A percentile compares a stretch with the other conserved stretches of the same genome.
Conservation (phyloP, 2,888 invertebrate species). For the Drosophila mimica region DNA sequence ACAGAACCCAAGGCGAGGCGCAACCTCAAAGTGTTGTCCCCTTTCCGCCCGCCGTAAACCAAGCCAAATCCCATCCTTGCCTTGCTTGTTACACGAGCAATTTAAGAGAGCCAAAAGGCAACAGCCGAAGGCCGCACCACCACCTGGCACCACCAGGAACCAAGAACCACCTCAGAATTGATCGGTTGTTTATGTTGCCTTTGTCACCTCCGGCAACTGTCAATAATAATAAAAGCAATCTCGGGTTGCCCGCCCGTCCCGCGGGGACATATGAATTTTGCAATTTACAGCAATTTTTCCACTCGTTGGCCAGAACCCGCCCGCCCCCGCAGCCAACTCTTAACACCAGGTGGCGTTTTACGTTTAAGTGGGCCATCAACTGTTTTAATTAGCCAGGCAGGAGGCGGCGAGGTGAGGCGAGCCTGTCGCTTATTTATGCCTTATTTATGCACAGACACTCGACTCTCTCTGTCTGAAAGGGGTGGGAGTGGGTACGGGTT, state of each 20-base stretch:
- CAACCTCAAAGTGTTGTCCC: background rate
- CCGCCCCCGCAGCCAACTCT: background rate
- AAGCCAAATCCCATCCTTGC: background rate
- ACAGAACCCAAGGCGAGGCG: constrained; percentile 26
- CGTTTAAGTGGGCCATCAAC: constrained; percentile 65
- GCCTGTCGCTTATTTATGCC: constrained; percentile 78
- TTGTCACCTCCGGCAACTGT: constrained; percentile 29
- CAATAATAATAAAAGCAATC: constrained; percentile 43
- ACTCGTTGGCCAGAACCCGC: background rate
- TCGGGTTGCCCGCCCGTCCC: constrained; percentile 13
- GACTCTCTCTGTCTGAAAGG: background rate
- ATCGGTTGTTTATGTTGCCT: constrained; percentile 6
- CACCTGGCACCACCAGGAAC: background rate
- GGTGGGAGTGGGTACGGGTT: background rate
- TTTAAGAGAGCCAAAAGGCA: constrained; percentile 2
- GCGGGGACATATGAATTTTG: constrained; percentile 57
- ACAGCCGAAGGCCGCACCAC: background rate
- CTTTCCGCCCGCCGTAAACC: background rate
- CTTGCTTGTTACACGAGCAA: background rate
- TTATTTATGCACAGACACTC: constrained; percentile 75
- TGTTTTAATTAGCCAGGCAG: constrained; percentile 72
- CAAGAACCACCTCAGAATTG: background rate
- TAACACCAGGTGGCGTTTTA: constrained; percentile 44
- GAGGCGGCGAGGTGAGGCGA: constrained; percentile 1
- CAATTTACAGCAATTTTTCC: constrained; percentile 59